phyloP scores from a whole-genome alignment of 2,113 vertebrate genomes.

The Piprites chloris region DNA sequence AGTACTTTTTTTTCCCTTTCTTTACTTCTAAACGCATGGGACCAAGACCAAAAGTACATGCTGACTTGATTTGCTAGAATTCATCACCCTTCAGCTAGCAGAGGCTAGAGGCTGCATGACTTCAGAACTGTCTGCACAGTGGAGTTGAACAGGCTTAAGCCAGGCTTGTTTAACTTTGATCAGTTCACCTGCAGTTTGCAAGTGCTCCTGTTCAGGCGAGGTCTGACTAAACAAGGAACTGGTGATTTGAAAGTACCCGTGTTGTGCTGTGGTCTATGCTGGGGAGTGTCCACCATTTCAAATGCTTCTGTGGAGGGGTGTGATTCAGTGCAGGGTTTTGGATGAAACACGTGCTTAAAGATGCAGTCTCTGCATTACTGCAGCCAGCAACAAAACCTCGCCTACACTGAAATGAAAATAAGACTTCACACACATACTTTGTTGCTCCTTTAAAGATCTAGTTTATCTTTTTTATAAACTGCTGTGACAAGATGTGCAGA shows the following conservation, averaged over 20 bases:
- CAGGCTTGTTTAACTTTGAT: not conserved
- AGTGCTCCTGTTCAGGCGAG: not conserved
- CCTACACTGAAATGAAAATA: not conserved
- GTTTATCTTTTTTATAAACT: not conserved
- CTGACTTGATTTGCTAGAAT: not conserved
- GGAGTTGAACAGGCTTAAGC: not conserved
- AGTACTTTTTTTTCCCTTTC: not conserved
- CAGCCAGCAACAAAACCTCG: not conserved
- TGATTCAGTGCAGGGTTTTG: not conserved
- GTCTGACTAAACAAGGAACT: not conserved
- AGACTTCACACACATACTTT: not conserved
- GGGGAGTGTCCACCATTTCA: not conserved
- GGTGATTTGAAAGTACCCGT: not conserved
- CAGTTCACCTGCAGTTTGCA: not conserved
- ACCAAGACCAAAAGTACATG: not conserved
- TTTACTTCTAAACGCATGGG: not conserved
- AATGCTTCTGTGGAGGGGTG: not conserved
- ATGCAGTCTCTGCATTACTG: accelerated
- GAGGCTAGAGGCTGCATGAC: not conserved
- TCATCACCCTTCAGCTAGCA: not conserved
- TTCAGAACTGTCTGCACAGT: not conserved
- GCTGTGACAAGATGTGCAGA: not conserved
- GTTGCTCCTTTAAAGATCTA: not conserved
- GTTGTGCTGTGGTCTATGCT: not conserved
- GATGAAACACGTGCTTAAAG: accelerated